A percentile compares a stretch with the other conserved stretches of the same genome.
These are phyloP conservation scores for Eucera pruinosa DNA, from an alignment of 2,888 invertebrate species.

Conservation along the genomic window DNA sequence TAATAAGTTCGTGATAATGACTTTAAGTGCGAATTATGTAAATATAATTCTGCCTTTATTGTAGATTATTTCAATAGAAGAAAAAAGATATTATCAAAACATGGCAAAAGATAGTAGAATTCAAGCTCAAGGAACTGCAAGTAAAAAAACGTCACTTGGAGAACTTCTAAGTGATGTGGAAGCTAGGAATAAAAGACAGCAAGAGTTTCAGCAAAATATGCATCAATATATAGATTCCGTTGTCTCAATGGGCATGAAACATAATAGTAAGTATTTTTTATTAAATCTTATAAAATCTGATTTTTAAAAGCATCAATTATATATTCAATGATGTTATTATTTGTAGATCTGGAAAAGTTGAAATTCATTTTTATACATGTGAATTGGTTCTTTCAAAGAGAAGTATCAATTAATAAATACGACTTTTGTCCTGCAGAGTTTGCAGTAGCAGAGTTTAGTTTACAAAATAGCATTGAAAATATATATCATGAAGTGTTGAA, in stretches of 20 bases:
- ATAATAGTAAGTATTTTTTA: constrained; percentile 1
- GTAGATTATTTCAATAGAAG: too few relatives aligned
- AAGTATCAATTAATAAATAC: constrained; percentile 44
- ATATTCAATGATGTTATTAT: not conserved
- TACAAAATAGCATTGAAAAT: constrained; percentile 83
- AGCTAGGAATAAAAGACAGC: not conserved
- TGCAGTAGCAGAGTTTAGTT: constrained; percentile 84
- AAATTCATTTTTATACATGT: constrained; percentile 81
- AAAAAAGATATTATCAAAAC: not conserved
- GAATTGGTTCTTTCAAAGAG: constrained; percentile 79
- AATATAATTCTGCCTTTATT: not conserved
- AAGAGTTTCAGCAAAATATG: constrained; percentile 32
- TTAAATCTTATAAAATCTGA: not conserved
- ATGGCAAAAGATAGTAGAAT: constrained; percentile 23
- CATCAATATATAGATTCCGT: constrained; percentile 23
- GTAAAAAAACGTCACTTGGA: constrained; percentile 4
- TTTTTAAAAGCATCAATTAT: too few relatives aligned
- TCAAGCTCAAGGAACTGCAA: not conserved
- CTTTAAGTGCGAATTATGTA: too few relatives aligned
- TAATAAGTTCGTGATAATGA: too few relatives aligned
- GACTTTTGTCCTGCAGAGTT: constrained; percentile 86
- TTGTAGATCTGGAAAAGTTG: constrained; percentile 69
- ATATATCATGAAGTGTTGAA: constrained; percentile 82
- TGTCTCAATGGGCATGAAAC: constrained; percentile 3
- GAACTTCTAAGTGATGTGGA: not conserved